Conservation (phyloP, 2,113 vertebrate genomes). For the Poeciliopsis occidentalis region DNA sequence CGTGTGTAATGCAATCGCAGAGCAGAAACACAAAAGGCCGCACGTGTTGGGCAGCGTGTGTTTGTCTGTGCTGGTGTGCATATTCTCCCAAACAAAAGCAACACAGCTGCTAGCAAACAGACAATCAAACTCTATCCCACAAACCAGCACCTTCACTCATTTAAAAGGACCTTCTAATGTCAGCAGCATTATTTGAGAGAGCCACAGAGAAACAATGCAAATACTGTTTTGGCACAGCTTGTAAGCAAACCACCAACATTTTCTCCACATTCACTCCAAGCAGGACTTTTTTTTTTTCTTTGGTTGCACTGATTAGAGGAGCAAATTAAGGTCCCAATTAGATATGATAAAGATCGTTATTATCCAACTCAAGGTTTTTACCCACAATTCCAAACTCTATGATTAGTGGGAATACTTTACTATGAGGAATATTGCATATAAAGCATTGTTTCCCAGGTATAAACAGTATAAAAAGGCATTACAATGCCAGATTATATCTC, state of each 20-base stretch:
- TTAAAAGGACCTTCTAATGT: background rate
- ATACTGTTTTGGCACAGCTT: background rate
- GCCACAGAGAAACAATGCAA: background rate
- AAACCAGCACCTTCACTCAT: background rate
- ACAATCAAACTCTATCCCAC: background rate
- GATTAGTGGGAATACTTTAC: no score
- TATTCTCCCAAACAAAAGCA: background rate
- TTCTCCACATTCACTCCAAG: background rate
- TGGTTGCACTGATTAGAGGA: no score
- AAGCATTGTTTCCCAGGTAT: no score
- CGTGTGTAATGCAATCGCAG: conserved; percentile 46
- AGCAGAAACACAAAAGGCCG: conserved; percentile 39
- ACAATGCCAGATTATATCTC: no score
- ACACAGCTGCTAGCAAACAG: background rate
- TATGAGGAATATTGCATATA: no score
- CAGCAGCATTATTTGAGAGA: background rate
- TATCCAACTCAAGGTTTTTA: background rate
- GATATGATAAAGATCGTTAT: background rate
- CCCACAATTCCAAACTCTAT: no score
- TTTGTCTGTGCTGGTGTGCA: background rate
- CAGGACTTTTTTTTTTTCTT: background rate
- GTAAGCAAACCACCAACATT: background rate
- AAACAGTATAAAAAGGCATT: no score
- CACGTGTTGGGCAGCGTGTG: background rate
- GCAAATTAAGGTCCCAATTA: background rate